These are phyloP conservation scores for Poecilus cupreus DNA, from an alignment of 2,888 invertebrate species.

Conservation along the genomic window DNA sequence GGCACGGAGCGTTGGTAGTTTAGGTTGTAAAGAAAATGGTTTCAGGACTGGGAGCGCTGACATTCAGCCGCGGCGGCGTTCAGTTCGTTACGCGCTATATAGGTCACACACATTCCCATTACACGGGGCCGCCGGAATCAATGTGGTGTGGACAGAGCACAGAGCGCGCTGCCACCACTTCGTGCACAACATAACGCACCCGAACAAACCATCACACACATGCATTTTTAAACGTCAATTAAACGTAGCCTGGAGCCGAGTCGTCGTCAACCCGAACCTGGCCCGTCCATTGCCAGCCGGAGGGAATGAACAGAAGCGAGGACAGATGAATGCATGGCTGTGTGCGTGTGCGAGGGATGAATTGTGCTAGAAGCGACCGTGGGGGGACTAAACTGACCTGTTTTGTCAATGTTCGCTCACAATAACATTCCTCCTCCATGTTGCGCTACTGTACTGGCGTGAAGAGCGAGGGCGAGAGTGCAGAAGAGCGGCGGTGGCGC, in stretches of 20 bases:
- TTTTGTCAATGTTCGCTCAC: constrained; percentile 70
- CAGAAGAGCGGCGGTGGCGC: constrained; percentile 64
- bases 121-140: constrained; percentile 54
- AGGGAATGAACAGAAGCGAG: background rate
- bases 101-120: constrained; percentile 54
- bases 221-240: constrained; percentile 46
- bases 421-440: constrained; percentile 69
- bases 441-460: constrained; percentile 67
- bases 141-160: constrained; percentile 47
- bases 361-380: too few relatives aligned
- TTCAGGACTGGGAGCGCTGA: constrained; percentile 45
- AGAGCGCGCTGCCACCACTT: constrained; percentile 47
- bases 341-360: background rate
- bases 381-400: constrained; percentile 70
- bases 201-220: background rate
- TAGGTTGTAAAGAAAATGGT: background rate
- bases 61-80: constrained; percentile 43
- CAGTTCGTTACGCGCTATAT: constrained; percentile 53
- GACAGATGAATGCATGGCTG: background rate
- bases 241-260: background rate
- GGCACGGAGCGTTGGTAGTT: background rate
- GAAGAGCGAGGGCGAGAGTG: constrained; percentile 65
- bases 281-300: too few relatives aligned
- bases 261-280: too few relatives aligned
- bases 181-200: background rate